Evolutionary conservation across 2,797 vertebrate genomes (phyloP), one percentile per base, ranked within the genome.

Genomic region (Pteronotus mesoamericanus): DNA sequence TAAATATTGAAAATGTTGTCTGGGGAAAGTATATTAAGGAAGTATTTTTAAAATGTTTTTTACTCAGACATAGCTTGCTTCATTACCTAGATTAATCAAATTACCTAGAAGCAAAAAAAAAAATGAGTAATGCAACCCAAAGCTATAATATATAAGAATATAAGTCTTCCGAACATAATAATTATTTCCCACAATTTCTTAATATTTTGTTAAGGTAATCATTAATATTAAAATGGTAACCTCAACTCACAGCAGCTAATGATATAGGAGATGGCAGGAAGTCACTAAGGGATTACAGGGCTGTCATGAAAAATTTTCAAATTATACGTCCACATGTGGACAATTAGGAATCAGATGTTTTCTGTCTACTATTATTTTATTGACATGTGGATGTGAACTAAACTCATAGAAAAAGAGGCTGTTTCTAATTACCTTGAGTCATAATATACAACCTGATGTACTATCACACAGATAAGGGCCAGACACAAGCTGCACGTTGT

Each of bases 81-180:
- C 22, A 88, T 48, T 64, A 39, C 64, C 51, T 86, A 29, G 44
- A 46, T 42, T 61, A 95, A 61, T 85, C 9, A 87, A 74, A 94
- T 83, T 61, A 82, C 44, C 44, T 82, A 57, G 64, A 92, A 94
- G 78, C 26, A 82, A 82, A 91, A 75, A 71, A 77, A 72, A 89
- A 74, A 71, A 37, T 86, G 14, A 93, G 93, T 26, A 22, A 75
- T 77, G 7, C 6, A 87, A 72, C 9, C 9, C 24, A 8, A 90
- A 94, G 87, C 1, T 64, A 46, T 34, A 74, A 34, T 59, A 90
- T 21, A 44, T 24, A 44, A 44, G 34, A 69, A 88, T 48, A 34
- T 61, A 61, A 72, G 6, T 48, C 39, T 94, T 77, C 71, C 44
- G n/a, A 85, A 83, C 39, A 2, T 42, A 90, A 64, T 92, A 21